Evolutionary conservation across 2,113 vertebrate species (phyloP).

Genomic region (Passer montanus): DNA sequence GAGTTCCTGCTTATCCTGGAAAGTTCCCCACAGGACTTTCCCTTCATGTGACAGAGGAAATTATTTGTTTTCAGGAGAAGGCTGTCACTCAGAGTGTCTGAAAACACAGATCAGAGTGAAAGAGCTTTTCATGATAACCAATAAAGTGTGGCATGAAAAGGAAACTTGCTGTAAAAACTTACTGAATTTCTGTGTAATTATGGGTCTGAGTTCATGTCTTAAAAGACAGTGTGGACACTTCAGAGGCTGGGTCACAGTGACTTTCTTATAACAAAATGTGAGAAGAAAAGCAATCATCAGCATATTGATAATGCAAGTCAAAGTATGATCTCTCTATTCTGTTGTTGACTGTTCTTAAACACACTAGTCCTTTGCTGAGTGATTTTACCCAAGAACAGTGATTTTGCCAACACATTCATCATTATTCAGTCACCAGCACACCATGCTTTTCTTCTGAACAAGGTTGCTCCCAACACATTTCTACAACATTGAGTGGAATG

Average conservation of each 20-base stretch:
- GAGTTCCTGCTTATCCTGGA: not conserved
- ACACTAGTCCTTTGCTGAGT: not conserved
- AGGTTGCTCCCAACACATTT: not conserved
- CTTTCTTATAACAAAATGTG: not conserved
- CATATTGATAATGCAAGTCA: not conserved
- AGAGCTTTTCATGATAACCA: not conserved
- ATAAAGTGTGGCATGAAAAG: not conserved
- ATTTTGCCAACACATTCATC: not conserved
- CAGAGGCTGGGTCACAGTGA: not conserved
- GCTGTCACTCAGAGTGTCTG: not conserved
- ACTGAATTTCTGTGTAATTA: not conserved
- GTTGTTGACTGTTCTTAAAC: not conserved
- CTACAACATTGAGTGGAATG: not conserved
- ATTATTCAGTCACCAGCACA: not conserved
- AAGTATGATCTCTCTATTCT: not conserved
- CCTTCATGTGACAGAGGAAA: not conserved
- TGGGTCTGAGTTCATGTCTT: not conserved
- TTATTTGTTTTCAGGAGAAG: not conserved
- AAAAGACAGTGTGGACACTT: not conserved
- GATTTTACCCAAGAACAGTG: not conserved
- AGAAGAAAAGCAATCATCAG: not conserved
- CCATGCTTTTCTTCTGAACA: not conserved
- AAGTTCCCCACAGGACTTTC: not conserved
- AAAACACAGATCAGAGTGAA: not conserved
- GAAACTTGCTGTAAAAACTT: not conserved